Evolutionary conservation across 2,888 invertebrate genomes (phyloP).

Genomic region (Zelleria hepariella): DNA sequence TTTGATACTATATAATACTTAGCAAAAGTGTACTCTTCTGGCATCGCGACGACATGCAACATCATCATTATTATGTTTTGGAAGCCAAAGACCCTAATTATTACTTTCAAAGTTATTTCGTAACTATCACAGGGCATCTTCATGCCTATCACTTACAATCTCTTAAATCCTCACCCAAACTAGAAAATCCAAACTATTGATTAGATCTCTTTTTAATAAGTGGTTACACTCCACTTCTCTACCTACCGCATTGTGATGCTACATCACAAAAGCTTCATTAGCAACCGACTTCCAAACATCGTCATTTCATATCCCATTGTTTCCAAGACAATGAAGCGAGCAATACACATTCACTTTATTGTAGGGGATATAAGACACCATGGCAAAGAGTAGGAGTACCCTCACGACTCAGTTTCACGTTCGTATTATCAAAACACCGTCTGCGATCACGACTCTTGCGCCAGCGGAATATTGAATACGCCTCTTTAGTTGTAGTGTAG

Average conservation of each 20-base stretch:
- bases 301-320: neutral
- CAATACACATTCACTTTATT: neutral
- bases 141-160: neutral
- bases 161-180: neutral
- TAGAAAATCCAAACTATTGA: neutral
- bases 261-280: neutral
- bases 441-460: neutral
- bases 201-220: neutral
- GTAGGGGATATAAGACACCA: neutral
- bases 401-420: neutral
- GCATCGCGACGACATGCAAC: no score
- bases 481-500: neutral
- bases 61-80: neutral
- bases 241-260: neutral
- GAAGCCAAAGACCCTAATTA: no score
- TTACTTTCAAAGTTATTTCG: neutral
- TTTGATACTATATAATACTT: no score
- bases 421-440: neutral
- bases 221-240: neutral
- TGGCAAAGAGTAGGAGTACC: neutral
- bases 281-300: neutral
- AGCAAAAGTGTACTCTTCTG: no score
- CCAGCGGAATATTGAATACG: neutral
- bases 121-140: neutral
- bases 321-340: neutral